Evolutionary conservation across 2,888 invertebrate species (phyloP).

Genomic region (Callinectes sapidus): DNA sequence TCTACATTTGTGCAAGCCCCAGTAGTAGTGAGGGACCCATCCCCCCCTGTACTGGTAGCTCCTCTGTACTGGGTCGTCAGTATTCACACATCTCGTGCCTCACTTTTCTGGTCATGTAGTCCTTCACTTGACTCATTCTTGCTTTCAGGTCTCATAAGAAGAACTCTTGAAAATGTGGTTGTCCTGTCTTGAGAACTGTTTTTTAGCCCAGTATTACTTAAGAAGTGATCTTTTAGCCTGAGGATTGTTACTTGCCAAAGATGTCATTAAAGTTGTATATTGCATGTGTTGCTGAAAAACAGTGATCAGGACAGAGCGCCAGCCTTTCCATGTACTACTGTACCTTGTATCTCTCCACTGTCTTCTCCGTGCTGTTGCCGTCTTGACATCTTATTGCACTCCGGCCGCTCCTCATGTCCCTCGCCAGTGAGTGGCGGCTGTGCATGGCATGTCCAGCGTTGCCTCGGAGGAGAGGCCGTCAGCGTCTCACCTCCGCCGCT

Average conservation of each 20-base stretch:
- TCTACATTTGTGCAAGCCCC: conserved; percentile 41
- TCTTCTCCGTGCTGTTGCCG: background rate
- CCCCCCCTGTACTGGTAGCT: conserved; percentile 6
- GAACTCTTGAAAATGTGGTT: conserved; percentile 37
- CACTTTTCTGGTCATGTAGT: conserved; percentile 41
- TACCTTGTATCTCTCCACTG: background rate
- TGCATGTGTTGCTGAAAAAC: background rate
- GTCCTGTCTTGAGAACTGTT: conserved; percentile 29
- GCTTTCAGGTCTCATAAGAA: conserved; percentile 45
- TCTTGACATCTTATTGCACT: background rate
- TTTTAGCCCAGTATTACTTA: background rate
- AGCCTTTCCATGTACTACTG: background rate
- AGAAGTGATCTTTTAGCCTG: background rate
- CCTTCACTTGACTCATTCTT: conserved; percentile 35
- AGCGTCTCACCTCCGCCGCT: conserved; percentile 18
- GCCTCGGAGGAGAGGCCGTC: background rate
- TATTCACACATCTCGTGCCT: conserved; percentile 11
- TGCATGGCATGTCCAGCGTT: conserved; percentile 19
- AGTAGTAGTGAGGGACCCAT: background rate
- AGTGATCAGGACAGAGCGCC: background rate
- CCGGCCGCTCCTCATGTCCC: background rate
- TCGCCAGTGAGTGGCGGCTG: background rate
- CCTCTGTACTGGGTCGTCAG: conserved; percentile 2
- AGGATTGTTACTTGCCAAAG: background rate
- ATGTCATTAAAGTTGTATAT: background rate